A percentile compares a stretch with the other conserved stretches of the same genome.
These are phyloP conservation scores for Aviceda cuculoides DNA, from an alignment of 2,797 vertebrate genomes.

Conservation along the genomic window DNA sequence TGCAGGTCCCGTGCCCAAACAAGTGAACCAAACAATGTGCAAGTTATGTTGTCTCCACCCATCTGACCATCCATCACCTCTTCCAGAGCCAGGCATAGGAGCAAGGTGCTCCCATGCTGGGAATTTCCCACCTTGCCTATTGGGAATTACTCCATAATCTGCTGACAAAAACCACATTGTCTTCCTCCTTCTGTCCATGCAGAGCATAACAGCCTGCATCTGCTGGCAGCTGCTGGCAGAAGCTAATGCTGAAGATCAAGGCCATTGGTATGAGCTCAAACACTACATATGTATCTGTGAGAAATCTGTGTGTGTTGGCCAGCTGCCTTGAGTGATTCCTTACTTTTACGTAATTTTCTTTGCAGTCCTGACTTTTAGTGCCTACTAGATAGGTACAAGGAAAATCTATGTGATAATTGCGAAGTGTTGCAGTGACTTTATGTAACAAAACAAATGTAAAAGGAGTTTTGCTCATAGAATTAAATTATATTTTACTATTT, in stretches of 20 bases:
- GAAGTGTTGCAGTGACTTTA: background rate
- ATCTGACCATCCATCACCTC: background rate
- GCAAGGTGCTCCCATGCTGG: accelerated
- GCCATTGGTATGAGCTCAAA: background rate
- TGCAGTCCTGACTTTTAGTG: accelerated
- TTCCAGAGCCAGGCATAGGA: background rate
- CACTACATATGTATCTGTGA: background rate
- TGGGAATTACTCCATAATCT: background rate
- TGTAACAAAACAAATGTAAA: background rate
- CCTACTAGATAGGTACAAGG: background rate
- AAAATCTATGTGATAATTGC: background rate
- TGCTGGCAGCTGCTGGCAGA: background rate
- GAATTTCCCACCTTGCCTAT: background rate
- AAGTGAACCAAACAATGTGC: background rate
- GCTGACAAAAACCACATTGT: background rate
- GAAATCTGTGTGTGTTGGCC: background rate
- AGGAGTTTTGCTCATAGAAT: background rate
- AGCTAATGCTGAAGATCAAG: background rate
- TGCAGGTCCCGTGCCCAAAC: background rate
- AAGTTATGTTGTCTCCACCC: background rate
- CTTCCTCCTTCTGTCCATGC: background rate
- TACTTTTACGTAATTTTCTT: background rate
- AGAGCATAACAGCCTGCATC: background rate
- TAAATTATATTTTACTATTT: background rate
- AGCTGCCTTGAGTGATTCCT: background rate